These are phyloP conservation scores for Whitmania pigra DNA, from an alignment of 1,140 invertebrate genomes.

Conservation along the genomic window DNA sequence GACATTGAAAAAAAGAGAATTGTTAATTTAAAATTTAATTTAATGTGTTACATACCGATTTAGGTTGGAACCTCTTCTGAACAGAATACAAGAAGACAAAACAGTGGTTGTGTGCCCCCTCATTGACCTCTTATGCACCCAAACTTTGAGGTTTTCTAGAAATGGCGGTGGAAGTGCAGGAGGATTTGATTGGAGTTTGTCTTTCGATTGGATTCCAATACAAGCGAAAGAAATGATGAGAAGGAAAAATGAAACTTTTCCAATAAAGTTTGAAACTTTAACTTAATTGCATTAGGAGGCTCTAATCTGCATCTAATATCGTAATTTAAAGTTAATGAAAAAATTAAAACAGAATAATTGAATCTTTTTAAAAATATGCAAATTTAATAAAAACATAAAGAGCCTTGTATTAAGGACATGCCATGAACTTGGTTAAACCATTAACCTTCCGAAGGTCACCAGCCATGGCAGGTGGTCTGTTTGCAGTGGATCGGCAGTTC, in stretches of 20 bases:
- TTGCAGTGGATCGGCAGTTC: constrained; percentile 47
- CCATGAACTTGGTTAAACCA: no score
- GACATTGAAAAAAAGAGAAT: no score
- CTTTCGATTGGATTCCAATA: constrained; percentile 48
- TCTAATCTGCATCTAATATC: no score
- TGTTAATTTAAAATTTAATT: no score
- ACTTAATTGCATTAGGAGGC: not conserved
- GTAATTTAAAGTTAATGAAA: no score
- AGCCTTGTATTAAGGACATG: no score
- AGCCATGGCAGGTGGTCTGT: constrained; percentile 89
- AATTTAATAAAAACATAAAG: no score
- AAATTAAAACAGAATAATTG: no score
- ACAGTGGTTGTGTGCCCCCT: constrained; percentile 73
- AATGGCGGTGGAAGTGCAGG: constrained; percentile 46
- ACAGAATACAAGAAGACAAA: constrained; percentile 74
- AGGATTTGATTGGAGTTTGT: constrained; percentile 94
- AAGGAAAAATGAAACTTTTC: constrained; percentile 45
- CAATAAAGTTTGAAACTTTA: constrained; percentile 23
- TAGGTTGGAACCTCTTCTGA: constrained; percentile 88
- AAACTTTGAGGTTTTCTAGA: constrained; percentile 83
- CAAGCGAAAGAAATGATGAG: not conserved
- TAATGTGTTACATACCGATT: not conserved
- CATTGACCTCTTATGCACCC: constrained; percentile 93
- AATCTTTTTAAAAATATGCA: no score
- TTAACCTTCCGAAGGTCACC: constrained; percentile 53